Base-by-base conservation (phyloP, 2,888 invertebrate species). In the Tiphia femorata region DNA sequence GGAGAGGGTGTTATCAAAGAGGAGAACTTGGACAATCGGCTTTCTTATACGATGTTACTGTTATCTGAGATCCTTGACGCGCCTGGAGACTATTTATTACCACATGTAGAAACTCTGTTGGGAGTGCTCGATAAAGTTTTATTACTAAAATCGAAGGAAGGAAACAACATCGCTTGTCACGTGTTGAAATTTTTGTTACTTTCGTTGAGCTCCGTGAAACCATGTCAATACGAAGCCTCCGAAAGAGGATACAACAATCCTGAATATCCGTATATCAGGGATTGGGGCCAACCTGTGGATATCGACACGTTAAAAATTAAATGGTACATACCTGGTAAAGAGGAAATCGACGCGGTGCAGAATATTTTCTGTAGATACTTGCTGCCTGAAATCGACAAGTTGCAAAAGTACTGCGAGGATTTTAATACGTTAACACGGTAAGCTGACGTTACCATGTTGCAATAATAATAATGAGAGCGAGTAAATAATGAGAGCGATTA, bases 281-380 rank as follows among this genome's bases (percentile, higher is more conserved):
- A 94, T 67, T 97, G 97, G 97, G 96, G 94, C 0, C 86, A 87
- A 56, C 87, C 91, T 0, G 88, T 90, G 14, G 85, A 91, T 67
- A 81, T 92, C 16, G 85, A 90, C 50, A 86, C 90, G 20, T 84
- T 92, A 14, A 85, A 89, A 5, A 84, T 95, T 16, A 85, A 89
- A 33, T 96, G 95, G 95, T 93, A 94, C 75, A 85, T 91, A 41
- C 95, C 96, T 0, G 88, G 86, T 17, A 85, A 86, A 17, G 88
- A 87, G 30, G 95, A 95, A 79, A 87, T 92, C 0, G 81, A 84
- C 0, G 88, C 89, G 59, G 89, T 91, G 1, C 89, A 91, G 71
- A 84, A 86, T 72, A 76, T 96, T 6, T 83, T 91, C 10, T 85
- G 87, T 55, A 87, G 87, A 67, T 92, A 91, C 79, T 80, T 95